Evolutionary conservation across 2,113 vertebrate genomes (phyloP).

Genomic region (Leucopsar rothschildi): DNA sequence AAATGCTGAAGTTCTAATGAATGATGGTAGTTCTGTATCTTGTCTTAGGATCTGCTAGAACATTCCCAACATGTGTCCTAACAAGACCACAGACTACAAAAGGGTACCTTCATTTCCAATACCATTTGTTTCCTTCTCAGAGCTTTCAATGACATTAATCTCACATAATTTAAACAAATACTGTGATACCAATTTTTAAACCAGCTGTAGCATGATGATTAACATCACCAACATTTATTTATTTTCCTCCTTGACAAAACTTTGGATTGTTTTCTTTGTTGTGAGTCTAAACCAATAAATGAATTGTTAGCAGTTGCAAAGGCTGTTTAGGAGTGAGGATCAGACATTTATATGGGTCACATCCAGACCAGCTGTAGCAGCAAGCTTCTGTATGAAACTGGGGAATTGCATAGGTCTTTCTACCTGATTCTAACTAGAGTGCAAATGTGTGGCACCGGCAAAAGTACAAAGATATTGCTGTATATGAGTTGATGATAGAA

Average conservation of each 20-base stretch:
- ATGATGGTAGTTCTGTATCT: neutral
- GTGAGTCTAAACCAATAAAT: neutral
- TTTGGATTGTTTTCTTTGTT: neutral
- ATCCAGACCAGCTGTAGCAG: neutral
- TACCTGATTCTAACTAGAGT: neutral
- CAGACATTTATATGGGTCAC: neutral
- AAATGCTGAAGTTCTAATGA: neutral
- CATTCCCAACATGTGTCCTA: neutral
- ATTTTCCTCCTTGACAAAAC: neutral
- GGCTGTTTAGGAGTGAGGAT: neutral
- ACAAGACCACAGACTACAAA: neutral
- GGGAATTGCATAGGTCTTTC: neutral
- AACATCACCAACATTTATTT: neutral
- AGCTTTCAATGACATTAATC: neutral
- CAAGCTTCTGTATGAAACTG: neutral
- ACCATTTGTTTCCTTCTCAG: neutral
- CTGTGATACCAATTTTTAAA: neutral
- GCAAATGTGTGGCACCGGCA: neutral
- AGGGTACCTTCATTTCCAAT: neutral
- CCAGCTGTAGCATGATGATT: neutral
- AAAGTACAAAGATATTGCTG: neutral
- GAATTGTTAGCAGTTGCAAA: neutral
- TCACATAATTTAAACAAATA: neutral
- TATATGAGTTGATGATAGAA: neutral
- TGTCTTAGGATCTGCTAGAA: neutral